Evolutionary conservation across 2,113 vertebrate genomes (phyloP), one percentile per base, ranked within the genome.

Genomic region (Phoenicopterus ruber): DNA sequence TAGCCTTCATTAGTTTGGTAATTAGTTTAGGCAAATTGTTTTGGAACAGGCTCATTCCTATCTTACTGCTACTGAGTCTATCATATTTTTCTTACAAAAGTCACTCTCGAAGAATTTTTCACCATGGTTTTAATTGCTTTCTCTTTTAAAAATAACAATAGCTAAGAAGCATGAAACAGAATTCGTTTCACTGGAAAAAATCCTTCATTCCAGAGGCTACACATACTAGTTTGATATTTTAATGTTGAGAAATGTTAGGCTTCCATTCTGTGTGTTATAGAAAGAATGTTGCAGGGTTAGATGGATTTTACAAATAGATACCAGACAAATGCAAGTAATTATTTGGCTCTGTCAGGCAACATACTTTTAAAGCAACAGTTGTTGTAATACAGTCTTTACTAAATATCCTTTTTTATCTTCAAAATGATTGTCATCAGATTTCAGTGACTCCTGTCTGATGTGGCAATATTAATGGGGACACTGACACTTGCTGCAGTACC

Each of bases 11-110:
- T 93, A 95, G 31, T 91, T 97, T 91, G 24, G 57, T 93, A 93
- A 96, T 97, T 94, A 94, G 90, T 90, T 97, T 96, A 92, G 89
- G 86, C 73, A 94, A 72, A 93, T 96, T 92, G 86, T 94, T 95
- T 94, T 86, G 73, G 80, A 95, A 61, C 47, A 61, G 57, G 4
- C 77, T 95, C 36, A 65, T 91, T 94, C 34, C 77, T 83, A 8
- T 90, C 24, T 82, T 74, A 58, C 16, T 78, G 38, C 55, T 73
- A 59, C 25, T 59, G 40, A 83, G 44, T 55, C 63, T 72, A 17
- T 80, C 62, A 54, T 50, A 82, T 42, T 93, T 96, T 69, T 86
- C 34, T 88, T 86, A 82, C 29, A 40, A 57, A 91, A 90, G 40
- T 90, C 1, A 5, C 46, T 90, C 54, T 61, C 0, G 0, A 93